Conservation (phyloP, 2,888 invertebrate species). For the Tenthredo scrophulariae region DNA sequence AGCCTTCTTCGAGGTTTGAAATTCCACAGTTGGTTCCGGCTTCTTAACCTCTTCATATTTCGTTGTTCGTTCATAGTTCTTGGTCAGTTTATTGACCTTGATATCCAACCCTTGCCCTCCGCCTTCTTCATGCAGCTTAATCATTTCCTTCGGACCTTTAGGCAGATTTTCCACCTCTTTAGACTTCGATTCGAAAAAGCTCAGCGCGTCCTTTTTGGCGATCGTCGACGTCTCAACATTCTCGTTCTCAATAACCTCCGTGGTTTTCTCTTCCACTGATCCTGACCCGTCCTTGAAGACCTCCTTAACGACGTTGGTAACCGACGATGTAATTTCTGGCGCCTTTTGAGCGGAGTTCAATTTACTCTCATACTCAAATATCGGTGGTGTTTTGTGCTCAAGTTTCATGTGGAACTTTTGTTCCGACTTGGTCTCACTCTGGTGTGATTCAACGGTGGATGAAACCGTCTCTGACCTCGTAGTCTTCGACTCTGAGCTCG, state of each 20-base stretch:
- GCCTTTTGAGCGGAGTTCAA: background rate
- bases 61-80: slow-evolving; percentile 74
- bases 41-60: slow-evolving; percentile 72
- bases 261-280: slow-evolving; percentile 63
- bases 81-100: slow-evolving; percentile 74
- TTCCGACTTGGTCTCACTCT: slow-evolving; percentile 75
- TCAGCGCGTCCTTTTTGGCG: slow-evolving; percentile 83
- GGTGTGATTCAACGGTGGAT: slow-evolving; percentile 74
- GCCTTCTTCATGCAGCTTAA: slow-evolving; percentile 71
- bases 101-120: slow-evolving; percentile 70
- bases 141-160: slow-evolving; percentile 76
- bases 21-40: slow-evolving; percentile 64
- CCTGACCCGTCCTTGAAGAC: slow-evolving; percentile 54
- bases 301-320: background rate
- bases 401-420: slow-evolving; percentile 77
- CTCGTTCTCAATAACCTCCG: slow-evolving; percentile 69
- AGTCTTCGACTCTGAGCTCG: slow-evolving; percentile 62
- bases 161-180: slow-evolving; percentile 78
- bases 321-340: background rate
- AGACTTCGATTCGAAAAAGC: slow-evolving; percentile 85
- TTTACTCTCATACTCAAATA: slow-evolving; percentile 56
- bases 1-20: slow-evolving; percentile 68
- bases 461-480: slow-evolving; percentile 74
- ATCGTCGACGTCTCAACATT: slow-evolving; percentile 82
- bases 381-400: slow-evolving; percentile 74